A percentile compares a stretch with the other conserved stretches of the same genome.
These are phyloP conservation scores for Spodoptera litura DNA, from an alignment of 1,140 invertebrate genomes.

Conservation along the genomic window DNA sequence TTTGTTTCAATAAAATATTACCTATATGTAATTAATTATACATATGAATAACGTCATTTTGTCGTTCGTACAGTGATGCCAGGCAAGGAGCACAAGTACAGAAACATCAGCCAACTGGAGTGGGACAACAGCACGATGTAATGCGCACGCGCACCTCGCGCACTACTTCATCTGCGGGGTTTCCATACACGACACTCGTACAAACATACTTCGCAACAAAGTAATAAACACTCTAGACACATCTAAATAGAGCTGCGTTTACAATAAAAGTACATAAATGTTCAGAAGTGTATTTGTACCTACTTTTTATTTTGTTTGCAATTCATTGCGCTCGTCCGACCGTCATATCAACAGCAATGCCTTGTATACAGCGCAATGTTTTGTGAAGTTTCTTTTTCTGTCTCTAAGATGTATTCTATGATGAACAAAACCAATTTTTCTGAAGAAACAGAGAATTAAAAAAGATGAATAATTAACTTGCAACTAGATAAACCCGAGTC, in stretches of 20 bases:
- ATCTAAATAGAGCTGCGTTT: background rate
- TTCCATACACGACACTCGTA: conserved; percentile 13
- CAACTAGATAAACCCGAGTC: background rate
- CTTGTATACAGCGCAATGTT: conserved; percentile 11
- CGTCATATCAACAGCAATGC: background rate
- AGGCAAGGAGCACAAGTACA: conserved; percentile 87
- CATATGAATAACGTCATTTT: background rate
- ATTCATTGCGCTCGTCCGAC: conserved; percentile 8
- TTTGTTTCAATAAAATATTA: background rate
- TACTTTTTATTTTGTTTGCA: background rate
- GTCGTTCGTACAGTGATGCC: conserved; percentile 69
- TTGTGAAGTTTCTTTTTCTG: background rate
- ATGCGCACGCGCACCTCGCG: conserved; percentile 61
- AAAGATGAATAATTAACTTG: background rate
- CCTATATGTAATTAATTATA: too few relatives aligned
- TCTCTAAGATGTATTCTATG: background rate
- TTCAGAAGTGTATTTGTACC: background rate
- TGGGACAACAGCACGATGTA: conserved; percentile 91
- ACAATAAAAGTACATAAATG: background rate
- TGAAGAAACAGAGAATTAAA: conserved; percentile 3
- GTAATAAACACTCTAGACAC: background rate
- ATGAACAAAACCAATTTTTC: background rate
- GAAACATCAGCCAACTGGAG: conserved; percentile 90
- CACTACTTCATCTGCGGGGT: conserved; percentile 46
- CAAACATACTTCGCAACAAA: background rate